Evolutionary conservation across 2,888 invertebrate genomes (phyloP), one percentile per base, ranked within the genome.

Genomic region (Neria commutata): DNA sequence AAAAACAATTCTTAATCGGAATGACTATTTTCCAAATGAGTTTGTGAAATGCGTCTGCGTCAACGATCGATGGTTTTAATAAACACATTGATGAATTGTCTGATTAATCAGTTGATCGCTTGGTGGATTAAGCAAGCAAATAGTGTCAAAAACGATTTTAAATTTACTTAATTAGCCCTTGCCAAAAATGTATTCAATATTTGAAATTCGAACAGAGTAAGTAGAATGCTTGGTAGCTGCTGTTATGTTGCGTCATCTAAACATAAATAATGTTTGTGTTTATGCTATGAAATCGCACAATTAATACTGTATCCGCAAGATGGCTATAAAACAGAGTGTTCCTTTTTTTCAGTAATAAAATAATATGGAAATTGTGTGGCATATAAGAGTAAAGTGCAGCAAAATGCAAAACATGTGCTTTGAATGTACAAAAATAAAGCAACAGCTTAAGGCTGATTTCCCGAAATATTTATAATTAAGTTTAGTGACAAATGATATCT

Each of bases 241-340:
- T n/a, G n/a, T n/a, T n/a, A n/a, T n/a, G n/a, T n/a, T n/a, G n/a
- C n/a, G n/a, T n/a, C n/a, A n/a, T n/a, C n/a, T n/a, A n/a, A n/a
- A n/a, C n/a, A n/a, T n/a, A n/a, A n/a, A n/a, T n/a, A n/a, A n/a
- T n/a, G n/a, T n/a, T n/a, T n/a, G n/a, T n/a, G n/a, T n/a, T n/a
- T n/a, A n/a, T n/a, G 57, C 67, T 74, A 73, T 67, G 71, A 72
- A 64, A 74, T 71, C 62, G 69, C 69, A 72, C 72, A 74, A 67
- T 69, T 71, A 68, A 64, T 70, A 72, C 68, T 69, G 66, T 69
- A 67, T 64, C 74, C 72, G 67, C 80, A 75, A 65, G 77, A 72
- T 72, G 77, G 71, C 69, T 77, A 79, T 69, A 75, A 68, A 66
- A 71, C 69, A 75, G 74, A 80, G 67, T 70, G 71, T 66, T 77